A percentile compares a stretch with the other conserved stretches of the same genome.
Conservation (phyloP, 2,113 vertebrate genomes). For the Myotis davidii region DNA sequence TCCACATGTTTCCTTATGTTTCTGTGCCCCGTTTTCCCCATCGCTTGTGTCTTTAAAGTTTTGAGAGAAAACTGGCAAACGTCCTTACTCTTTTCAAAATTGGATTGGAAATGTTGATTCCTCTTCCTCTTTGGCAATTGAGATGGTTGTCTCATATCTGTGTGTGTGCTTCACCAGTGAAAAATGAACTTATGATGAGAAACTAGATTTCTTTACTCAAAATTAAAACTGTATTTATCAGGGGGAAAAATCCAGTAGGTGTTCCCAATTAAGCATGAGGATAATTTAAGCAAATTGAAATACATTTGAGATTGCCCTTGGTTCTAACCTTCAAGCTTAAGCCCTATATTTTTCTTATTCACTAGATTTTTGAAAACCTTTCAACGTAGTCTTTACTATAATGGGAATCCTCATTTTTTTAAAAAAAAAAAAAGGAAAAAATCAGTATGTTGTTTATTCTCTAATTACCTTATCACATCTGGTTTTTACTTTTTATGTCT, state of each 20-base stretch:
- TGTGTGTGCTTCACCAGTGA: not conserved
- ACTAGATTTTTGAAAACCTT: not conserved
- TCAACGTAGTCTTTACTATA: not conserved
- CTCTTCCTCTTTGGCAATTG: not conserved
- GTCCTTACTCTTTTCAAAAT: not conserved
- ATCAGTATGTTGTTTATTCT: not conserved
- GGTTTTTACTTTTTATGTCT: slow-evolving; percentile 3
- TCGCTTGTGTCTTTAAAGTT: not conserved
- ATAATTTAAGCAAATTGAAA: not conserved
- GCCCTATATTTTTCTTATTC: not conserved
- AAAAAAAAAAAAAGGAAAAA: not conserved
- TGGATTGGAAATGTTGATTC: not conserved
- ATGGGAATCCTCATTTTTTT: not conserved
- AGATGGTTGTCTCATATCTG: not conserved
- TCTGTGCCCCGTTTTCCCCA: not conserved
- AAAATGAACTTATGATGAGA: slow-evolving; percentile 30
- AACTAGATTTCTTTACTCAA: not conserved
- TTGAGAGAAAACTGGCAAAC: not conserved
- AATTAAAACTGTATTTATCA: not conserved
- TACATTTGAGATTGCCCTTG: not conserved
- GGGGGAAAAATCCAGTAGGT: not conserved
- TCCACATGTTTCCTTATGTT: too few relatives aligned
- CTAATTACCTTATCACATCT: not conserved
- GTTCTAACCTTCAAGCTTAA: not conserved
- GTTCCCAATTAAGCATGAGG: not conserved